Percentiles rank a stretch among this genome's conserved stretches.
Evolutionary conservation across 2,888 invertebrate genomes (phyloP).

Genomic region (Helicoverpa assulta): DNA sequence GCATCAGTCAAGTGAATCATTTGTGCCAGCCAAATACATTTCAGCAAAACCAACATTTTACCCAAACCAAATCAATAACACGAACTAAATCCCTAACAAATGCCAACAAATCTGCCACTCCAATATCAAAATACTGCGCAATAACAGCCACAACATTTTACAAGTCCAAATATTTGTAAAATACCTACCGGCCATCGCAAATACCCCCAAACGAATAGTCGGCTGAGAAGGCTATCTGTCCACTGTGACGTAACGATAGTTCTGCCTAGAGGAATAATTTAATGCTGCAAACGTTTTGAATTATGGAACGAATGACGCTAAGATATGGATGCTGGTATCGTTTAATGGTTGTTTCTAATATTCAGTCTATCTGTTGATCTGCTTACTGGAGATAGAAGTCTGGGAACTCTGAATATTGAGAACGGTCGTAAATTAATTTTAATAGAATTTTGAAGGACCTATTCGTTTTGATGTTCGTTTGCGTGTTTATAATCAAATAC

Average conservation of each 20-base stretch:
- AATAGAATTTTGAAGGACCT: too few relatives aligned
- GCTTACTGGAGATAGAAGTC: too few relatives aligned
- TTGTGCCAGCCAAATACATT: too few relatives aligned
- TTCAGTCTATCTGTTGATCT: background rate
- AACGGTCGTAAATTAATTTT: too few relatives aligned
- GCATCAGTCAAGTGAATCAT: too few relatives aligned
- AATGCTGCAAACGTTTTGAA: constrained; percentile 55
- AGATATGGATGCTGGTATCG: constrained; percentile 23
- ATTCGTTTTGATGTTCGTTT: too few relatives aligned
- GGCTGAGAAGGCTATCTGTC: constrained; percentile 47
- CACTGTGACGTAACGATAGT: constrained; percentile 58
- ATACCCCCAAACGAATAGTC: constrained; percentile 59
- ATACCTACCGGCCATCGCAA: constrained; percentile 56
- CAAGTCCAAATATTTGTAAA: constrained; percentile 65
- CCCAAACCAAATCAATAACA: constrained; percentile 23
- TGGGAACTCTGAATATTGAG: too few relatives aligned
- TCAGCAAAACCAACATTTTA: too few relatives aligned
- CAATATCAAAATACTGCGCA: constrained; percentile 59
- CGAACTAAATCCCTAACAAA: constrained; percentile 45
- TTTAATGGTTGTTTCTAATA: constrained; percentile 18
- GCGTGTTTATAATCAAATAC: too few relatives aligned
- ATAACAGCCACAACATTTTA: constrained; percentile 64
- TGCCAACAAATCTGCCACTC: constrained; percentile 40
- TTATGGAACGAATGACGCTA: constrained; percentile 49
- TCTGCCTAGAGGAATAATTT: constrained; percentile 51